Conservation (phyloP, 2,113 vertebrate genomes). For the Ceyx margarethae region DNA sequence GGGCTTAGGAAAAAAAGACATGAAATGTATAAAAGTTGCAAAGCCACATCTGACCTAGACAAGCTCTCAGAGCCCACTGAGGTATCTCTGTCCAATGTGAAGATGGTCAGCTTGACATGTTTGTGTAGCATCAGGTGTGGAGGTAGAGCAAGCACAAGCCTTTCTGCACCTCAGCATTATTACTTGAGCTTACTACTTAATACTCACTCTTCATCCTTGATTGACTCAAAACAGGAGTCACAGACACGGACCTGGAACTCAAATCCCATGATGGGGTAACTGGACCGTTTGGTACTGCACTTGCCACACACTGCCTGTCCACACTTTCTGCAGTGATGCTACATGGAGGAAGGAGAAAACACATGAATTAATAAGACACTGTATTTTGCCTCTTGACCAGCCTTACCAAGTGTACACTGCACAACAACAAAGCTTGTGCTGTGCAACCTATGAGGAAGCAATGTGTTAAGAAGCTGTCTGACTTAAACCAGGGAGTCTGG, state of each 20-base stretch:
- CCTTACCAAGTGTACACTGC: background rate
- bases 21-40: background rate
- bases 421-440: background rate
- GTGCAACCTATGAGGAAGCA: background rate
- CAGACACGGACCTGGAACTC: slow-evolving; percentile 97
- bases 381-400: background rate
- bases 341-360: background rate
- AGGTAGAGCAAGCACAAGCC: background rate
- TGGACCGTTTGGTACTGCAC: slow-evolving; percentile 92
- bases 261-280: slow-evolving; percentile 94
- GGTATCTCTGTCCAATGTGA: background rate
- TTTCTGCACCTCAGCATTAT: background rate
- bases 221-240: slow-evolving; percentile 88
- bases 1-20: background rate
- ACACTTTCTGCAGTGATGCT: slow-evolving; percentile 98
- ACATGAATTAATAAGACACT: background rate
- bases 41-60: background rate
- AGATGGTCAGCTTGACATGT: background rate
- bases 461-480: background rate
- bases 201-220: slow-evolving; percentile 98
- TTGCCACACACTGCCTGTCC: slow-evolving; percentile 94
- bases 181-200: background rate
- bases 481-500: background rate
- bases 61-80: background rate
- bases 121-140: background rate